Percentiles rank a stretch among this genome's conserved stretches.
Evolutionary conservation across 92 coral and sea anemone species (phyloP).

Genomic region (Pocillopora meandrina): DNA sequence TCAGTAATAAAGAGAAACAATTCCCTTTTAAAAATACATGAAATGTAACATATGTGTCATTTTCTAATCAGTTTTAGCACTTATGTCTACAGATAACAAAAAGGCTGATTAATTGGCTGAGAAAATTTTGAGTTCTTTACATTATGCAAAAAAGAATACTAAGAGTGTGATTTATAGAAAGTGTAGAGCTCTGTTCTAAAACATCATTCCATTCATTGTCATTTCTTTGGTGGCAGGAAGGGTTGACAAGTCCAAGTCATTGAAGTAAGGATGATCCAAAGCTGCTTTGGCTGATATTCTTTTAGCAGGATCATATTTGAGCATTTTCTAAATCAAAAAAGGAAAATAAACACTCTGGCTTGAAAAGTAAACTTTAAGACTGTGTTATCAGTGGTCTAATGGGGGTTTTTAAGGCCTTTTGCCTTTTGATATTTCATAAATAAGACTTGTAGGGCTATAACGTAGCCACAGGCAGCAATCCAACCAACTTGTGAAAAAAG

Average conservation of each 20-base stretch:
- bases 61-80: neutral
- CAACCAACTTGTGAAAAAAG: too few species aligned
- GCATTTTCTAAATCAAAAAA: conserved; percentile 58
- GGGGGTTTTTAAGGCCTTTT: too few species aligned
- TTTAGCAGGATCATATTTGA: conserved; percentile 80
- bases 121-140: neutral
- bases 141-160: neutral
- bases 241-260: conserved; percentile 79
- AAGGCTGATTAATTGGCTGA: neutral
- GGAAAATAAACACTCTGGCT: neutral
- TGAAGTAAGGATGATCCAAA: conserved; percentile 82
- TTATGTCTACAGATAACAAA: neutral
- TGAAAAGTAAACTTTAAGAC: neutral
- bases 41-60: too few species aligned
- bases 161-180: neutral
- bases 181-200: too few species aligned
- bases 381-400: neutral
- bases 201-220: conserved; percentile 18
- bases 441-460: too few species aligned
- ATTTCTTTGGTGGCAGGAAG: conserved; percentile 68
- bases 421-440: too few species aligned
- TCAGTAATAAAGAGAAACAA: too few species aligned
- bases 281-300: conserved; percentile 92
- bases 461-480: too few species aligned
- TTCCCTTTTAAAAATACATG: too few species aligned